Evolutionary conservation across 2,797 vertebrate species (phyloP).

Genomic region (Philypnodon macrostomus): DNA sequence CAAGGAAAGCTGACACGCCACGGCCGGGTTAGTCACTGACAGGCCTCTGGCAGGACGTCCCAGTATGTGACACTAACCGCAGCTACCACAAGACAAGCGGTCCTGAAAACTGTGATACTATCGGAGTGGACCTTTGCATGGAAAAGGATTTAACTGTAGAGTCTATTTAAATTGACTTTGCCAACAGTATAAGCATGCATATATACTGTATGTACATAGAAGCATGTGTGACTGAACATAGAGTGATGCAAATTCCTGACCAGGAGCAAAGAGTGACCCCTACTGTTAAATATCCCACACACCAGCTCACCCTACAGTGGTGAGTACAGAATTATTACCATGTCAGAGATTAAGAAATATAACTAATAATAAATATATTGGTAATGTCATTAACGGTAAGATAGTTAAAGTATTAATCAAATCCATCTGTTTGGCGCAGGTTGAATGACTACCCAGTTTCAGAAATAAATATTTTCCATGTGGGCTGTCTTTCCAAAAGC

Average conservation of each 20-base stretch:
- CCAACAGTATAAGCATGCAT: slow-evolving; percentile 14
- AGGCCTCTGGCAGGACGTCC: slow-evolving; percentile 55
- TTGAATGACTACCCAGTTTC: slow-evolving; percentile 10
- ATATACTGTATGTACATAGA: slow-evolving; percentile 11
- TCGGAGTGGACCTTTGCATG: slow-evolving; percentile 33
- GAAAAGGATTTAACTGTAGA: slow-evolving; percentile 10
- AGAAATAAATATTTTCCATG: slow-evolving; percentile 26
- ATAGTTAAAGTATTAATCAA: slow-evolving; percentile 1
- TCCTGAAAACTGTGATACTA: slow-evolving; percentile 35
- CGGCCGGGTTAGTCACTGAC: slow-evolving; percentile 53
- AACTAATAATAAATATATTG: slow-evolving; percentile 6
- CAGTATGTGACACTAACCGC: slow-evolving; percentile 68
- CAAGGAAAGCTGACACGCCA: slow-evolving; percentile 62
- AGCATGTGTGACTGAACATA: slow-evolving; percentile 25
- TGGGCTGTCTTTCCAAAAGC: slow-evolving; percentile 35
- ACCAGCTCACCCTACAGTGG: slow-evolving; percentile 19
- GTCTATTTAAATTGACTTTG: slow-evolving; percentile 25
- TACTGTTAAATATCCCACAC: slow-evolving; percentile 66
- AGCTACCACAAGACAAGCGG: slow-evolving; percentile 62
- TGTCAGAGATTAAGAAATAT: slow-evolving; percentile 3
- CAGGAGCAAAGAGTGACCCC: slow-evolving; percentile 77
- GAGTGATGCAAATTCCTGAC: slow-evolving; percentile 19
- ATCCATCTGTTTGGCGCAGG: not conserved
- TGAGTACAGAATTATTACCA: slow-evolving; percentile 1
- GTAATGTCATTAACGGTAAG: slow-evolving; percentile 5